Percentiles rank a stretch among this genome's conserved stretches.
Evolutionary conservation across 2,888 invertebrate species (phyloP).

Genomic region (Yponomeuta sedellus): DNA sequence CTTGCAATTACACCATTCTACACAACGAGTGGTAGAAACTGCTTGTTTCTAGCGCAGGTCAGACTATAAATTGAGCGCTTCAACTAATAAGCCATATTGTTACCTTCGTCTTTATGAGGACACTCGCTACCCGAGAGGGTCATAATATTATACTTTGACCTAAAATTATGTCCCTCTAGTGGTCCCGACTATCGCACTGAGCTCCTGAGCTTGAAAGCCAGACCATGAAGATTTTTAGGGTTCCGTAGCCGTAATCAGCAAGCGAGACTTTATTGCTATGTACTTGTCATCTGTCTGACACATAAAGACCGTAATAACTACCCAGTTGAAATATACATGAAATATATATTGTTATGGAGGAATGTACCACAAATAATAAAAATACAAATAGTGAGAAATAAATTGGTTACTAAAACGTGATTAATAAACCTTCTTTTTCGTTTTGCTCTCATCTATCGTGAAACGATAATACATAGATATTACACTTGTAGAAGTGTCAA

Average conservation of each 20-base stretch:
- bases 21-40: neutral
- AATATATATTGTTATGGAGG: too few species aligned
- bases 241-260: too few species aligned
- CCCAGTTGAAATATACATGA: too few species aligned
- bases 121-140: neutral
- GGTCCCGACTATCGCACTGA: neutral
- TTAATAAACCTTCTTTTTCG: too few species aligned
- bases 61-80: neutral
- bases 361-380: too few species aligned
- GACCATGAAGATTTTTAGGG: too few species aligned
- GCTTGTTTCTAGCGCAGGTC: neutral
- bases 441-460: too few species aligned
- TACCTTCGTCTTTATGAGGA: neutral
- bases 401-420: neutral
- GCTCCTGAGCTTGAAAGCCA: neutral
- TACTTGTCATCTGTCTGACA: too few species aligned
- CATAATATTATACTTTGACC: constrained; percentile 1
- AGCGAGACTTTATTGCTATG: too few species aligned
- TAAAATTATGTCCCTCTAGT: neutral
- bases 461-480: too few species aligned
- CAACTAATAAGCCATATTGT: neutral
- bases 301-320: too few species aligned
- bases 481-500: too few species aligned
- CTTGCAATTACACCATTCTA: neutral
- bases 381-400: neutral